phyloP scores from a whole-genome alignment of 2,888 invertebrate genomes.

The Leuctra nigra region DNA sequence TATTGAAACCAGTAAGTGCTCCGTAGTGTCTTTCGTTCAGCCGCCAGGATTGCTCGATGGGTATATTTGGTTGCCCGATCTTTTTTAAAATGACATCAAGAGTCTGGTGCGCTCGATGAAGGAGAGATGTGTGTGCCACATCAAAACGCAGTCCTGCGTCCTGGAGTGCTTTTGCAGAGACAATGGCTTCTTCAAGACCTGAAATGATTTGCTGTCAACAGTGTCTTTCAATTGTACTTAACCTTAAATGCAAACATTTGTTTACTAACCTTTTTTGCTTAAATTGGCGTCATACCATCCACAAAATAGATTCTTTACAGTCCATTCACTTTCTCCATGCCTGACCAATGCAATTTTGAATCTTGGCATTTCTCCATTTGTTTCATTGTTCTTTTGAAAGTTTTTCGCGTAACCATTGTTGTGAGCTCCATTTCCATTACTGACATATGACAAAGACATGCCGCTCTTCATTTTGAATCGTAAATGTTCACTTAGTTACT shows the following conservation, averaged over 20 bases:
- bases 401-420: too few species aligned
- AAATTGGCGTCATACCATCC: slow-evolving; percentile 68
- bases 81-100: slow-evolving; percentile 35
- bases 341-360: slow-evolving; percentile 65
- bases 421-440: neutral
- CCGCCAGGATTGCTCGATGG: slow-evolving; percentile 37
- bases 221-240: too few species aligned
- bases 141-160: slow-evolving; percentile 37
- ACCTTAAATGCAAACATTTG: too few species aligned
- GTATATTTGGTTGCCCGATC: slow-evolving; percentile 36
- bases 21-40: slow-evolving; percentile 41
- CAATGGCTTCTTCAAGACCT: slow-evolving; percentile 34
- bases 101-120: slow-evolving; percentile 38
- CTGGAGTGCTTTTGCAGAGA: slow-evolving; percentile 37
- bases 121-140: slow-evolving; percentile 38
- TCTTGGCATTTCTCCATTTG: slow-evolving; percentile 34
- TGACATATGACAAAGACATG: slow-evolving; percentile 9
- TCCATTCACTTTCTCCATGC: slow-evolving; percentile 71
- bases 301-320: slow-evolving; percentile 64
- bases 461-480: too few species aligned
- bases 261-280: slow-evolving; percentile 54
- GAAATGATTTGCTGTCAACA: neutral
- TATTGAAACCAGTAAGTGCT: slow-evolving; percentile 39
- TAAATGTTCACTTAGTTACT: too few species aligned
- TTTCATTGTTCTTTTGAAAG: neutral